Evolutionary conservation across 2,113 vertebrate species (phyloP), one percentile per base, ranked within the genome.

Genomic region (Chaetodon auriga): DNA sequence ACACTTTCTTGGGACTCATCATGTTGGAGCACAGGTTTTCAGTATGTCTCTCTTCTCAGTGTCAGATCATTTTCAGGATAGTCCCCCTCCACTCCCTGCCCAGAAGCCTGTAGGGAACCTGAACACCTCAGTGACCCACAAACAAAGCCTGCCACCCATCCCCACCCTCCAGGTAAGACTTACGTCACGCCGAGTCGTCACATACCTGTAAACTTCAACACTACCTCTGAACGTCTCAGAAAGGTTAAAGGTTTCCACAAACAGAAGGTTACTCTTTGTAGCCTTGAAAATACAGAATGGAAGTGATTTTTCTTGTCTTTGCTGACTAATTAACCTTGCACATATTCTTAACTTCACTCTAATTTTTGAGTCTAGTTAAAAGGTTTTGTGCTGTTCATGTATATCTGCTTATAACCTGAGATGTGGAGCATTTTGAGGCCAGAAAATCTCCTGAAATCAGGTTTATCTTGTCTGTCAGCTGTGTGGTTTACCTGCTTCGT

Each of bases 31-130:
- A 19, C 4, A 21, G 38, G 6, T 41, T 41, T 41, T 41, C 30
- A 30, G 30, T 30, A 30, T 41, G 6, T 41, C 1, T 82, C 7
- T 91, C 7, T 93, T 91, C 87, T 92, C 91, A 96, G 96, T 94
- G 88, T 93, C 90, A n/a, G 92, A 93, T 80, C 90, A 94, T 55
- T 87, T 86, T 53, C 76, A 75, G 62, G 96, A 96, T 87, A 88
- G 81, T 36, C 94, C 96, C 79, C 96, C 97, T 0, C 95, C 97
- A 55, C 96, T 97, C 30, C 97, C 97, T 65, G 71, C 87, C 78
- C 96, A 96, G 92, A 97, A 95, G 71, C 95, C 97, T 38, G 92
- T 97, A 48, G 97, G 97, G 53, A 94, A 92, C 62, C 87, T 94
- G 6, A 93, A 81, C 6, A 63, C 5, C 63, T 30, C 91, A 35